Evolutionary conservation across 2,113 vertebrate species (phyloP).

Genomic region (Andinoacara biseriatus): DNA sequence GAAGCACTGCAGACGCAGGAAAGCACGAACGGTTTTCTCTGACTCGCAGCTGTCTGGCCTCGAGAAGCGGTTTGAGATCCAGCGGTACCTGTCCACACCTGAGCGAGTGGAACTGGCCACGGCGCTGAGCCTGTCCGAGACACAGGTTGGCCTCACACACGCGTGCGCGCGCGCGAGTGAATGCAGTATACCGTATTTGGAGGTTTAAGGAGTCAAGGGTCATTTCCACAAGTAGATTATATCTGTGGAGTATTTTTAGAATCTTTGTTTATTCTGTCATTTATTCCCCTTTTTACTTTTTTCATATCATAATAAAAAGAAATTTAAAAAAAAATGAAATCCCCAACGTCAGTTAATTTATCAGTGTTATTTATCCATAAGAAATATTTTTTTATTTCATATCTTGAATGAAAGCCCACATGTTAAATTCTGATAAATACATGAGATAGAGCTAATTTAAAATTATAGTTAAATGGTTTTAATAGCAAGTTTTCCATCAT

Average conservation of each 20-base stretch:
- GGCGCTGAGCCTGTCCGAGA: slow-evolving; percentile 97
- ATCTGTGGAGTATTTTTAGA: too few species aligned
- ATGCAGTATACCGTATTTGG: not conserved
- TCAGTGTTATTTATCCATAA: not conserved
- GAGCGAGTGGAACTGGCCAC: slow-evolving; percentile 97
- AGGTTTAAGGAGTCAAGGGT: too few species aligned
- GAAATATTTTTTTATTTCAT: not conserved
- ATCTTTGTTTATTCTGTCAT: too few species aligned
- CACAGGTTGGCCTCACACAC: slow-evolving; percentile 83
- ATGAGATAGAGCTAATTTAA: not conserved
- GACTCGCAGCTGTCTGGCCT: slow-evolving; percentile 96
- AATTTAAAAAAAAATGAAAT: not conserved
- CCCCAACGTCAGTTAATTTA: not conserved
- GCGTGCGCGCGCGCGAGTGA: too few species aligned
- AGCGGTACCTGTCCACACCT: slow-evolving; percentile 95
- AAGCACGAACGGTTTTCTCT: slow-evolving; percentile 96
- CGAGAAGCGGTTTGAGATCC: slow-evolving; percentile 96
- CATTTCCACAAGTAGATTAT: too few species aligned
- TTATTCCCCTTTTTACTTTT: not conserved
- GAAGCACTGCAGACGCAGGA: slow-evolving; percentile 95
- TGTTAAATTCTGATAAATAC: not conserved
- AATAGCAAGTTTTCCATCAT: not conserved
- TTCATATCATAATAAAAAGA: not conserved
- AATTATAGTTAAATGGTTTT: not conserved
- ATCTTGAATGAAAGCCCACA: not conserved